Base-by-base conservation (phyloP, 2,888 invertebrate species). In the Rutpela maculata region DNA sequence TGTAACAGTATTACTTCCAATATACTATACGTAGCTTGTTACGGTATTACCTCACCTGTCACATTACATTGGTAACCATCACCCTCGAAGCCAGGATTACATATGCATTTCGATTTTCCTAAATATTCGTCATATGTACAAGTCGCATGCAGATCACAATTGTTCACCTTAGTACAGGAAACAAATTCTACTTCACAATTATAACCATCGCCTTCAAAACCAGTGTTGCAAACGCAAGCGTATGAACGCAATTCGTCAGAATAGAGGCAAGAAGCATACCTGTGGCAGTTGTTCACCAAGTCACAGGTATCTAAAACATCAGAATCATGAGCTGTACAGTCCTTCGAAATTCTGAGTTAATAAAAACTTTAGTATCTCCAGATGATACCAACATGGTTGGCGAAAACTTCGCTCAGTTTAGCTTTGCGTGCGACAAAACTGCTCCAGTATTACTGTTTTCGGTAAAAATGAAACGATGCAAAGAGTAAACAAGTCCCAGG, bases 121-220 rank as follows among this genome's bases (percentile, higher is more conserved):
- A 93, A 90, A 35, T 91, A 89, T 38, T 93, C 93, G 80, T 95
- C 94, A 83, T 93, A 95, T 35, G 92, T 90, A 88, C 98, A 98
- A 63, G 92, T 92, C 31, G 97, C 96, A 86, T 95, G 94, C 0
- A 90, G 88, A 79, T 95, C 94, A 86, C 98, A 98, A 55, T 93
- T 91, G 76, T 93, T 92, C 57, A 91, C 90, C 78, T 91, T 90
- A 56, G 91, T 88, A 82, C 93, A 94, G 75, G 93, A 92, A 31
- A 91, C 88, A 68, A 82, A 80, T 82, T 92, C 92, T 85, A 90
- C 89, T 82, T 93, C 92, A 87, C 97, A 98, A 82, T 92, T 92
- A 78, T 92, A 93, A 10, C 97, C 97, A 88, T 98, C 96, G 22
- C 98, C 98, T 86, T 94, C 93, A 89, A 93, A 98, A 4, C 96